These are phyloP conservation scores for Scrobipalpa atriplicella DNA, from an alignment of 2,888 invertebrate species.

Conservation along the genomic window DNA sequence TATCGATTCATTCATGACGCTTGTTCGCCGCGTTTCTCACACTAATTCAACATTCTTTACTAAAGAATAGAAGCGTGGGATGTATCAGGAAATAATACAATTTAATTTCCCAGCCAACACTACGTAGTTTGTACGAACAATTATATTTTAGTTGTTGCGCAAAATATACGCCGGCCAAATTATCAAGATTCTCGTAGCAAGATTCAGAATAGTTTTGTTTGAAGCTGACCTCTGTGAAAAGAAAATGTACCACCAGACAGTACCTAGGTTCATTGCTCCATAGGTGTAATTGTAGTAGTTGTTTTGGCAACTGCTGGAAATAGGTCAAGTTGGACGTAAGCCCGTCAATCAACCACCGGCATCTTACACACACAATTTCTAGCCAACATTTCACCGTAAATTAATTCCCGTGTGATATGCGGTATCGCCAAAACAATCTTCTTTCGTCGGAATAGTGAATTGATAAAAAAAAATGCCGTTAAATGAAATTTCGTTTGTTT, in stretches of 20 bases:
- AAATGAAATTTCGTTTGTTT: background rate
- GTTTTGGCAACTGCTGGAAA: conserved; percentile 20
- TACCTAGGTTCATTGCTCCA: conserved; percentile 24
- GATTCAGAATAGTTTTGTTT: background rate
- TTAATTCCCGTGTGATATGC: background rate
- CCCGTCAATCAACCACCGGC: conserved; percentile 19
- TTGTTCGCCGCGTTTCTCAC: background rate
- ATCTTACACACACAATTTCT: background rate
- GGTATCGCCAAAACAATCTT: background rate
- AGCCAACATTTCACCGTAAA: background rate
- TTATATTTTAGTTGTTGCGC: background rate
- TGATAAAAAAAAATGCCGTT: background rate
- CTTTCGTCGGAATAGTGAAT: background rate
- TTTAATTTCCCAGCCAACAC: background rate
- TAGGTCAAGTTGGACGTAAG: conserved; percentile 27
- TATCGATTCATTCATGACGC: conserved; percentile 1
- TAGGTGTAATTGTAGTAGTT: background rate
- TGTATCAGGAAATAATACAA: background rate
- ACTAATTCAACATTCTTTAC: background rate
- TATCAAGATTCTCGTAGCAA: background rate
- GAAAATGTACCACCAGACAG: conserved; percentile 10
- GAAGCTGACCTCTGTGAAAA: conserved; percentile 19
- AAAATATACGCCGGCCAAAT: background rate
- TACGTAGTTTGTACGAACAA: background rate
- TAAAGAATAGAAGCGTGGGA: background rate